phyloP scores from a whole-genome alignment of 2,113 vertebrate genomes.

The Tragulus kanchil region DNA sequence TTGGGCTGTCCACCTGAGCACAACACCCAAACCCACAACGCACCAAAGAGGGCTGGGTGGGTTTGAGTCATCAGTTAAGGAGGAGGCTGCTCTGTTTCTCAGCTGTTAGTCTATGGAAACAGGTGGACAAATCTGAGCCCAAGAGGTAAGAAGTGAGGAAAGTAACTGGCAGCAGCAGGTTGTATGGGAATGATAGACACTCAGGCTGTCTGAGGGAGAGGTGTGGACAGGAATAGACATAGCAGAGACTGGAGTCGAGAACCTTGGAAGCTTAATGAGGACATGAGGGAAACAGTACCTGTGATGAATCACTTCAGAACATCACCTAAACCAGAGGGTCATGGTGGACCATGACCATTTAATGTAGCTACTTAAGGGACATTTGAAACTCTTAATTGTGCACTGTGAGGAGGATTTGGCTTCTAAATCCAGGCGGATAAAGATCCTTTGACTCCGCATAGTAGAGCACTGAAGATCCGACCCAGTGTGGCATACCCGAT shows the following conservation, averaged over 20 bases:
- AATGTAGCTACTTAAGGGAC: conserved; percentile 68
- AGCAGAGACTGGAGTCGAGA: not conserved
- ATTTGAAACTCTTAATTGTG: conserved; percentile 51
- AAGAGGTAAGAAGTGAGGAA: not conserved
- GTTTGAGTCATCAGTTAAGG: not conserved
- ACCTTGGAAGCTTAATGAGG: conserved; percentile 46
- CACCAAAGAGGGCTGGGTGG: not conserved
- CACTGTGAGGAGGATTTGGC: not conserved
- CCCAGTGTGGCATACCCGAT: not conserved
- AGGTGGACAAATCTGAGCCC: not conserved
- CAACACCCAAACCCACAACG: rapidly evolving
- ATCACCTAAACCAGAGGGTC: conserved; percentile 64
- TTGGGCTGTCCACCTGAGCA: not conserved
- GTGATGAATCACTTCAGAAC: conserved; percentile 57
- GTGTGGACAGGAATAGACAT: not conserved
- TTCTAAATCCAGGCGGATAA: conserved; percentile 63
- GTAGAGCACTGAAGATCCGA: not conserved
- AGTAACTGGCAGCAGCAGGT: not conserved
- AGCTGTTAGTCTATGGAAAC: not conserved
- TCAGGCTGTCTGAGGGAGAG: conserved; percentile 10
- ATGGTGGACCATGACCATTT: conserved; percentile 37
- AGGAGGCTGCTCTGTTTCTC: not conserved
- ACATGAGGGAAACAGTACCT: conserved; percentile 27
- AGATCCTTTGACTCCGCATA: not conserved
- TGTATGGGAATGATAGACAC: not conserved